phyloP scores from a whole-genome alignment of 1,140 invertebrate genomes.

The Papilio polyxenes region DNA sequence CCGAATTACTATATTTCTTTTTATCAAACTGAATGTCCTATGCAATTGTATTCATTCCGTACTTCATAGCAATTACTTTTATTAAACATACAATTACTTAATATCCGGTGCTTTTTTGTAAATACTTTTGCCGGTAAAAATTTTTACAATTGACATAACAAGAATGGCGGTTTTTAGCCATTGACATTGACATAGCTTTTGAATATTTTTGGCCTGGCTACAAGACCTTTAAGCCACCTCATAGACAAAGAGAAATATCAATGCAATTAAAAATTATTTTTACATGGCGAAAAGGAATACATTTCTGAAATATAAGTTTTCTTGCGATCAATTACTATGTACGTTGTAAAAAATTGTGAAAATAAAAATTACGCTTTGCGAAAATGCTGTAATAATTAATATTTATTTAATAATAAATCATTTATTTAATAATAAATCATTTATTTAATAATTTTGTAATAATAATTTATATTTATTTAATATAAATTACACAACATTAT shows the following conservation, averaged over 20 bases:
- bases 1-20: background rate
- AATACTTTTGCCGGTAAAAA: constrained; percentile 18
- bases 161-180: background rate
- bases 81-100: background rate
- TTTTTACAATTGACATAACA: background rate
- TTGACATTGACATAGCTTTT: background rate
- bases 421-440: too few relatives aligned
- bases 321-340: too few relatives aligned
- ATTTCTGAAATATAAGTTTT: too few relatives aligned
- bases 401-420: too few relatives aligned
- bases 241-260: background rate
- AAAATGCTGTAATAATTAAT: too few relatives aligned
- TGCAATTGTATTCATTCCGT: background rate
- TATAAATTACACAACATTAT: too few relatives aligned
- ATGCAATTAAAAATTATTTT: background rate
- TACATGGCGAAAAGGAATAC: too few relatives aligned
- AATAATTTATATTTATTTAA: too few relatives aligned
- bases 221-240: background rate
- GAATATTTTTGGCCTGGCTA: background rate
- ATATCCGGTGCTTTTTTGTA: constrained; percentile 24
- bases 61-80: background rate
- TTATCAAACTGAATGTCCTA: background rate
- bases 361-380: too few relatives aligned
- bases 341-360: background rate
- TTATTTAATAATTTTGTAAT: too few relatives aligned